phyloP scores from a whole-genome alignment of 2,113 vertebrate species.

The Lanius collurio region DNA sequence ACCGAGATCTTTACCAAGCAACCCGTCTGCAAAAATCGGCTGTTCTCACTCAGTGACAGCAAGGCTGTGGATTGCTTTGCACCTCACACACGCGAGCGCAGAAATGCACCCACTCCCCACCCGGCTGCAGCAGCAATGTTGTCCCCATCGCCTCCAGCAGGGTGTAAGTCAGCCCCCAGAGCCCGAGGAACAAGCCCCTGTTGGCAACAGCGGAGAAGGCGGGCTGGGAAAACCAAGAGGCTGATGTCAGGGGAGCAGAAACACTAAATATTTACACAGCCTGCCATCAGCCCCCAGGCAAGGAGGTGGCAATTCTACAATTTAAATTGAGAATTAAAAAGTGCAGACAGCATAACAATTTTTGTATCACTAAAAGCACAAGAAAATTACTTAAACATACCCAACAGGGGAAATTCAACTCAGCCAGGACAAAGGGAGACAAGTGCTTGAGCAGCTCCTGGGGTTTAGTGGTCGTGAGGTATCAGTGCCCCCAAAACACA shows the following conservation, averaged over 20 bases:
- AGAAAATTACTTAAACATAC: not conserved
- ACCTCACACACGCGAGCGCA: not conserved
- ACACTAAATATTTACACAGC: constrained; percentile 27
- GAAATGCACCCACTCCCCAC: not conserved
- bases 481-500: not conserved
- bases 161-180: not conserved
- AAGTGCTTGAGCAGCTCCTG: fast-evolving
- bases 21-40: not conserved
- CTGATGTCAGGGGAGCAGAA: not conserved
- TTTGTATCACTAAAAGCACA: not conserved
- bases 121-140: fast-evolving
- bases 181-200: not conserved
- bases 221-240: not conserved
- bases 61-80: not conserved
- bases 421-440: not conserved
- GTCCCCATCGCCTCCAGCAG: fast-evolving
- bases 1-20: not conserved
- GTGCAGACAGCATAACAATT: not conserved
- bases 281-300: not conserved
- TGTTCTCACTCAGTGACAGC: fast-evolving
- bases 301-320: not conserved
- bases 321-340: not conserved
- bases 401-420: not conserved
- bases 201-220: not conserved
- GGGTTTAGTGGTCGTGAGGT: not conserved